Conservation (phyloP, 2,797 vertebrate species). For the Onychomys arenicola region DNA sequence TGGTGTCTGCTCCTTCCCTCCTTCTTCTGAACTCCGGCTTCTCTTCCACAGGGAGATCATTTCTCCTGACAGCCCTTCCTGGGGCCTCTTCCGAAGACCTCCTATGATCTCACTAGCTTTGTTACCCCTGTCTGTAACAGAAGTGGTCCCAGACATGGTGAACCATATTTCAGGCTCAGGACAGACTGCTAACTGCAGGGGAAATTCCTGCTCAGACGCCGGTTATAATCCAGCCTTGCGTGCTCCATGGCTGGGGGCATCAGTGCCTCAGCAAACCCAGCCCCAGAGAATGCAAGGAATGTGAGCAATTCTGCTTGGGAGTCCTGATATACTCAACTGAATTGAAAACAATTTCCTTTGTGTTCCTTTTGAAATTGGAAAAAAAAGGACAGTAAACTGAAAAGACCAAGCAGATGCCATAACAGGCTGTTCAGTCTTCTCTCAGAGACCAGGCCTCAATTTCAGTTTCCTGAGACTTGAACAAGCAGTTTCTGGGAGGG, state of each 20-base stretch:
- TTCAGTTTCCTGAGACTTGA: no score
- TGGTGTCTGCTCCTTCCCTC: neutral
- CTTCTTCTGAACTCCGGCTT: neutral
- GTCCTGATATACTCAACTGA: slow-evolving; percentile 24
- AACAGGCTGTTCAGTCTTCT: no score
- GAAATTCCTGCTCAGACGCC: slow-evolving; percentile 54
- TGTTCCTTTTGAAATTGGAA: slow-evolving; percentile 25
- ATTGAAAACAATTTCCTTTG: slow-evolving; percentile 19
- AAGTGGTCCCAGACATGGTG: neutral
- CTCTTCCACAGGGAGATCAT: neutral
- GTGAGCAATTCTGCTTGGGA: slow-evolving; percentile 55
- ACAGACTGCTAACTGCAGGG: neutral
- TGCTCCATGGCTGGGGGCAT: neutral
- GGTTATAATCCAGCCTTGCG: neutral
- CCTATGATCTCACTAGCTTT: neutral
- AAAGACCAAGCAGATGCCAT: no score
- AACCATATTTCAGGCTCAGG: neutral
- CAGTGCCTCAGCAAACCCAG: slow-evolving; percentile 20
- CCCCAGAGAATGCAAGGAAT: slow-evolving; percentile 58
- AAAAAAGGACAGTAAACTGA: no score
- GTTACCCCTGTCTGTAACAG: neutral
- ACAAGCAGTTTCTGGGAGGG: no score
- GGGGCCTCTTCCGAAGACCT: neutral
- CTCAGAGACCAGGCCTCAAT: no score
- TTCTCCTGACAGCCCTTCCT: neutral